A percentile compares a stretch with the other conserved stretches of the same genome.
Evolutionary conservation across 37 sponge, comb jelly and placozoan species (phyloP).

Genomic region (Aplysina aerophoba): DNA sequence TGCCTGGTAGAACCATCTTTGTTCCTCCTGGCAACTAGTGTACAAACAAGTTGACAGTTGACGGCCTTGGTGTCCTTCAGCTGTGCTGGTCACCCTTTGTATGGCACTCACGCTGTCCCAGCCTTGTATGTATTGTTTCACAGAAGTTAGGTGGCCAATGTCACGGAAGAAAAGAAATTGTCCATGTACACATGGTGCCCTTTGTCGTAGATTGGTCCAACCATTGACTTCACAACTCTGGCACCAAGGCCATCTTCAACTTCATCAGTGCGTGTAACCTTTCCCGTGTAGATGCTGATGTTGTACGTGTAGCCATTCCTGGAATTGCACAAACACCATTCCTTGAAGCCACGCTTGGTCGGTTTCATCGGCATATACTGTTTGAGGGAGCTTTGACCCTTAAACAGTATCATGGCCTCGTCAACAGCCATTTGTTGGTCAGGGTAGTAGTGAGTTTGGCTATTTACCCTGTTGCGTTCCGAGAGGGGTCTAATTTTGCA

Average conservation of each 20-base stretch:
- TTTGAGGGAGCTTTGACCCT: neutral
- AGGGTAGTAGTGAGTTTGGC: neutral
- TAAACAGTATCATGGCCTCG: conserved; percentile 19
- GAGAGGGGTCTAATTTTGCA: neutral
- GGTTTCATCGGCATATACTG: conserved; percentile 17
- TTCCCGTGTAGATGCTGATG: neutral
- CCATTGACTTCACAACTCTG: neutral
- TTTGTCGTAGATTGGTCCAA: neutral
- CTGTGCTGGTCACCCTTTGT: neutral
- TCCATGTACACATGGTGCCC: conserved; percentile 22
- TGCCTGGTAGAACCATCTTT: no score
- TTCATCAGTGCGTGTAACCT: neutral
- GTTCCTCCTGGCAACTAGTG: no score
- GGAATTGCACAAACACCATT: neutral
- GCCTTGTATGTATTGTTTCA: neutral
- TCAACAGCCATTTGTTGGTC: neutral
- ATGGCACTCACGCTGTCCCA: neutral
- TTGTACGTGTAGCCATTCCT: conserved; percentile 4
- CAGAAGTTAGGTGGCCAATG: neutral
- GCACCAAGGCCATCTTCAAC: conserved; percentile 6
- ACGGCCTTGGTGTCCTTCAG: neutral
- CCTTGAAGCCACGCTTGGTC: conserved; percentile 5
- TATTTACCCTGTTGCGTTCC: neutral
- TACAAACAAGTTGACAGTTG: no score
- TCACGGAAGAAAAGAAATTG: neutral